phyloP scores from a whole-genome alignment of 2,797 vertebrate genomes.

The Pempheris klunzingeri region DNA sequence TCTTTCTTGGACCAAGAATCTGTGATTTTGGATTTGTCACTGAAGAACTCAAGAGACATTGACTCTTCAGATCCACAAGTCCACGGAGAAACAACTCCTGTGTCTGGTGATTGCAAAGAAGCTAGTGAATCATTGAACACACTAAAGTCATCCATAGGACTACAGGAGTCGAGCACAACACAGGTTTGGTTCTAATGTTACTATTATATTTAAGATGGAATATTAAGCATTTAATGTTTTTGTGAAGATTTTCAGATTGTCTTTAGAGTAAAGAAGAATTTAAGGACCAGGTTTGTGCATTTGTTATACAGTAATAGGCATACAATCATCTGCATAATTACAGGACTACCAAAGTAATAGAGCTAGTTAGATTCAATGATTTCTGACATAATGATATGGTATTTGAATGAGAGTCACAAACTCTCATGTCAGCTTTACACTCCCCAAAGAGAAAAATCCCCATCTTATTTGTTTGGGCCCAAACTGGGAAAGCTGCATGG shows the following conservation, averaged over 20 bases:
- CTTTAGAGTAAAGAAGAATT: neutral
- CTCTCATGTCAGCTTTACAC: neutral
- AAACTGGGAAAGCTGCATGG: neutral
- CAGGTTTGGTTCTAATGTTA: conserved; percentile 49
- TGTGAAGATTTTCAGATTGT: neutral
- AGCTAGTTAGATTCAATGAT: neutral
- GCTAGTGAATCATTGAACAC: conserved; percentile 25
- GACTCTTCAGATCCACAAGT: conserved; percentile 37
- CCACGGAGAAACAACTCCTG: conserved; percentile 24
- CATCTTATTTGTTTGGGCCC: neutral
- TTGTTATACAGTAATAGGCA: neutral
- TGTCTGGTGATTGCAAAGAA: conserved; percentile 28
- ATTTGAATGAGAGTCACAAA: conserved; percentile 5
- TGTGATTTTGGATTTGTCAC: conserved; percentile 79
- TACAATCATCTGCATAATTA: neutral
- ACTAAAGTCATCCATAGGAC: conserved; percentile 12
- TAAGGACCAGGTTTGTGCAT: neutral
- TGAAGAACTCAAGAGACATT: conserved; percentile 56
- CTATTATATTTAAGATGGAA: neutral
- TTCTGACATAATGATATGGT: neutral
- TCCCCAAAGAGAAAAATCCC: neutral
- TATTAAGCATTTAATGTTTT: conserved; percentile 1
- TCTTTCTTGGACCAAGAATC: conserved; percentile 39
- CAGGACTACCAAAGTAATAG: neutral
- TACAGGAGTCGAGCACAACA: conserved; percentile 26